These are phyloP conservation scores for Temnothorax ravouxi DNA, from an alignment of 2,888 invertebrate genomes.

Conservation along the genomic window DNA sequence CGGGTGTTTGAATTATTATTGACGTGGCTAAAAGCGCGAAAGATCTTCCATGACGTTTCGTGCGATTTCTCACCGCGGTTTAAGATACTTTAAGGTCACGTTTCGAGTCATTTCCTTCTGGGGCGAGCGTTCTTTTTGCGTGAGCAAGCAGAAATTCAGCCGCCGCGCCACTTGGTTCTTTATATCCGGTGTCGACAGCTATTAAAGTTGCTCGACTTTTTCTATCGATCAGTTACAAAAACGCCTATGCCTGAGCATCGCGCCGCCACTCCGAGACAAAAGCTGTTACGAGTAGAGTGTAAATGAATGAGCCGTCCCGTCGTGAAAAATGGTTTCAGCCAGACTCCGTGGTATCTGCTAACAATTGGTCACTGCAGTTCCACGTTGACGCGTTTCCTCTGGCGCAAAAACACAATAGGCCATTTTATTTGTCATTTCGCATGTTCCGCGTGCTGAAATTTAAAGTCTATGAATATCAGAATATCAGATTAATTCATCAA, in stretches of 20 bases:
- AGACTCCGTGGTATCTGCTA: conserved; percentile 47
- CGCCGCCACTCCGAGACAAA: conserved; percentile 48
- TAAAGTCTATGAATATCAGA: conserved; percentile 16
- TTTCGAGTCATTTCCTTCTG: conserved; percentile 29
- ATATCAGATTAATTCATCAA: conserved; percentile 32
- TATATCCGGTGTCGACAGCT: conserved; percentile 40
- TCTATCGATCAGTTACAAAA: conserved; percentile 52
- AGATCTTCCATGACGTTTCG: neutral
- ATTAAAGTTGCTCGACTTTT: conserved; percentile 50
- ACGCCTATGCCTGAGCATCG: conserved; percentile 38
- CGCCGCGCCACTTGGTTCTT: conserved; percentile 16
- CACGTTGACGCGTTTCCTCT: conserved; percentile 44
- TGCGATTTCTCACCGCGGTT: neutral
- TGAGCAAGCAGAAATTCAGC: conserved; percentile 37
- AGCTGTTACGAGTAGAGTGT: conserved; percentile 53
- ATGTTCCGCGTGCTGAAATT: conserved; percentile 13
- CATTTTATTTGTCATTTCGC: conserved; percentile 31
- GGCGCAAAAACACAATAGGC: conserved; percentile 26
- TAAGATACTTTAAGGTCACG: neutral
- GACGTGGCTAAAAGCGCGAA: neutral
- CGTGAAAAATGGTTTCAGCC: conserved; percentile 48
- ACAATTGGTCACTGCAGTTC: conserved; percentile 49
- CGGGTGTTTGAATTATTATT: neutral
- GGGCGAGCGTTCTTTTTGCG: conserved; percentile 19
- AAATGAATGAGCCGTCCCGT: conserved; percentile 54